phyloP scores from a whole-genome alignment of 64 coral and sea anemone genomes.

The Montipora capricornis region DNA sequence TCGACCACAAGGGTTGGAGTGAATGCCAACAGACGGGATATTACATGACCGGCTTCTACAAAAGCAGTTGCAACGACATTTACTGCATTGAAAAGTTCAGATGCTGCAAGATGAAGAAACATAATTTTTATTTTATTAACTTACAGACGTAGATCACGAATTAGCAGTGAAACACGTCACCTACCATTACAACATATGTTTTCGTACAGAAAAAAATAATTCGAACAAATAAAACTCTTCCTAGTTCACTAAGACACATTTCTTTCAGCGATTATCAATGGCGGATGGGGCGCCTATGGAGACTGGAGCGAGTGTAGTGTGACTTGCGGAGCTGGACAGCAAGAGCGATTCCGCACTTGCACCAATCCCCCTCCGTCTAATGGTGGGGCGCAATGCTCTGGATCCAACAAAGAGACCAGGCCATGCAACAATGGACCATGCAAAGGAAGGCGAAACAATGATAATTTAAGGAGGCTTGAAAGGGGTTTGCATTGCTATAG shows the following conservation, averaged over 20 bases:
- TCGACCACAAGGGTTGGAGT: constrained; percentile 1
- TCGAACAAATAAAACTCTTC: background rate
- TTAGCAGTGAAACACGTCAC: background rate
- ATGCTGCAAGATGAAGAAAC: constrained; percentile 38
- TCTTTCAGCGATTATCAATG: background rate
- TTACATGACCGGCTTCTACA: background rate
- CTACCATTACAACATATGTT: background rate
- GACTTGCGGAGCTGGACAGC: background rate
- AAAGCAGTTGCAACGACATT: background rate
- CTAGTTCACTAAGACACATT: background rate
- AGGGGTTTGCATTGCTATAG: too few relatives aligned
- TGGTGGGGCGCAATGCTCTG: background rate
- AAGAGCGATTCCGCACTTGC: background rate
- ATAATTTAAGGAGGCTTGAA: background rate
- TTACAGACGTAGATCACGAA: background rate
- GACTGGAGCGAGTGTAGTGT: background rate
- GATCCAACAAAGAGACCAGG: background rate
- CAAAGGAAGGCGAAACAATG: background rate
- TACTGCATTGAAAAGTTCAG: constrained; percentile 11
- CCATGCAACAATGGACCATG: background rate
- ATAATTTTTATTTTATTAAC: background rate
- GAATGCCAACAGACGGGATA: constrained; percentile 3
- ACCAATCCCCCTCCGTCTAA: constrained; percentile 6
- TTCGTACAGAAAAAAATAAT: background rate
- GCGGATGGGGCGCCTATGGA: background rate